Evolutionary conservation across 1,140 invertebrate species (phyloP).

Genomic region (Palaemon carinicauda): DNA sequence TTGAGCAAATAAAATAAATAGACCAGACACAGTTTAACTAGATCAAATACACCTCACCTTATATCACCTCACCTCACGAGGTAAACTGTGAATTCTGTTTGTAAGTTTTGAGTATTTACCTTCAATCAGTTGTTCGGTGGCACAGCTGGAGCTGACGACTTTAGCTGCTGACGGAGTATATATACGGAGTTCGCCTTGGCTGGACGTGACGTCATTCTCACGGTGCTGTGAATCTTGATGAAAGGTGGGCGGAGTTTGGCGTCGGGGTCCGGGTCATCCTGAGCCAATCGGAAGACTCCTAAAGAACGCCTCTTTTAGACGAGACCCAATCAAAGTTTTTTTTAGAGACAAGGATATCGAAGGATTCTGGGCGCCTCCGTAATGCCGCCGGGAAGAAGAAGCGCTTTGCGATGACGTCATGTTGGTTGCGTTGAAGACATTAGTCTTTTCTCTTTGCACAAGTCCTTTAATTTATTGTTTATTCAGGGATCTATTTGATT

Average conservation of each 20-base stretch:
- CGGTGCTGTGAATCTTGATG: background rate
- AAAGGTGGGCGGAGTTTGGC: background rate
- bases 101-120: background rate
- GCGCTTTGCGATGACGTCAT: background rate
- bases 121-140: background rate
- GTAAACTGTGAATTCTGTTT: background rate
- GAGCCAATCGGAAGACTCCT: background rate
- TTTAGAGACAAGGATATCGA: background rate
- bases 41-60: background rate
- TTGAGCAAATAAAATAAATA: background rate
- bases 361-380: background rate
- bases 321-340: conserved; percentile 9
- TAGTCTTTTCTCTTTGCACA: too few species aligned
- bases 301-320: background rate
- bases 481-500: too few species aligned
- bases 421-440: too few species aligned
- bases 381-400: background rate
- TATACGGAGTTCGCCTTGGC: background rate
- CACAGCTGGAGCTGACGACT: conserved; percentile 1
- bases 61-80: too few species aligned
- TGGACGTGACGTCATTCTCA: conserved; percentile 17
- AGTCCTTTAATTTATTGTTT: too few species aligned
- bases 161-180: background rate
- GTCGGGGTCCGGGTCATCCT: conserved; percentile 20
- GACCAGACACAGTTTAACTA: background rate